Evolutionary conservation across 2,797 vertebrate genomes (phyloP), one percentile per base, ranked within the genome.

Genomic region (Notoglanidium macrostoma): DNA sequence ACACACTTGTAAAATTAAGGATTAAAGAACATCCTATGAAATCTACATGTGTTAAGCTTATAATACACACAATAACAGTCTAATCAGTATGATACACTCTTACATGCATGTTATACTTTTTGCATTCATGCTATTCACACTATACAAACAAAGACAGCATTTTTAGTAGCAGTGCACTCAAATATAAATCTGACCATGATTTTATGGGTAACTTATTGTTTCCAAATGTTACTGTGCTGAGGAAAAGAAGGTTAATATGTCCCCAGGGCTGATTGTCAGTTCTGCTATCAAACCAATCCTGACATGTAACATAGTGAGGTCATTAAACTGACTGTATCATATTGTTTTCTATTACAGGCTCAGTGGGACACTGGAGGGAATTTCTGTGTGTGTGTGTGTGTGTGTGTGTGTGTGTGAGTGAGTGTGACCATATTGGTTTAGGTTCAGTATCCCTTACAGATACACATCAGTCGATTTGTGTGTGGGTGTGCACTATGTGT

Each of bases 241-340:
- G 84, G 57, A 85, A 68, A 88, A 80, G 84, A 76, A 78, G 68
- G 78, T 68, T 32, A 74, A 89, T 87, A 91, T 72, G 57, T 68
- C 89, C 87, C 76, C 72, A 72, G 88, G 88, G 88, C 82, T 72
- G 59, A 72, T 82, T 87, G 87, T 83, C 44, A 83, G 85, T 81
- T 84, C 88, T 86, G 88, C 91, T 89, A 89, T 93, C 91, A 91
- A 89, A 49, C 85, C 91, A 90, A 92, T 91, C 88, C 85, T 78
- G 88, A 91, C 85, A 90, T 85, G 89, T 90, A 84, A 84, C 84
- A 91, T 87, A 92, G 91, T 88, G 85, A 91, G 92, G 91, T 93
- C 91, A 90, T 80, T 67, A 83, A 88, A 86, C 68, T 90, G 89
- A 93, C 92, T 90, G 85, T 88, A 90, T 93, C 91, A 93, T 88